Conservation (phyloP, 2,797 vertebrate species). For the Myiotriccus ornatus region DNA sequence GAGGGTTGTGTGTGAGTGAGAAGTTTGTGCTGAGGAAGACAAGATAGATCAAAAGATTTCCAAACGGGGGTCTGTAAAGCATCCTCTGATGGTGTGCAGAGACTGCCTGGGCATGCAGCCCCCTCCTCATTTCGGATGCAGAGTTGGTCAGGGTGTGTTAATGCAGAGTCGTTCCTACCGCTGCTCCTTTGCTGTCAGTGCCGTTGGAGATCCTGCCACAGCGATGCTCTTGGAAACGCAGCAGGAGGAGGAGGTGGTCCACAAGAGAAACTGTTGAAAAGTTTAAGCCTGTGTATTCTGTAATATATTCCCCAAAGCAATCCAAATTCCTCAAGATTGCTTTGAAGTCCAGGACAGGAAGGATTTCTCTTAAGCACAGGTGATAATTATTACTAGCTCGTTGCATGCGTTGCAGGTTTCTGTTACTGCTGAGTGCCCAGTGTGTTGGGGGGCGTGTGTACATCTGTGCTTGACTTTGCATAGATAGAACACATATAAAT, state of each 20-base stretch:
- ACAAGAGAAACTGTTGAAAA: background rate
- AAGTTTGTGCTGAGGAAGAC: background rate
- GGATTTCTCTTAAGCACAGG: background rate
- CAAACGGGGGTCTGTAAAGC: background rate
- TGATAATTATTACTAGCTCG: background rate
- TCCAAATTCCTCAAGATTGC: background rate
- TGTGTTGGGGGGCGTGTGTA: background rate
- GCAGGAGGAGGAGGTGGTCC: background rate
- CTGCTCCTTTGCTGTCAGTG: accelerated
- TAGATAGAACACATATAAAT: accelerated
- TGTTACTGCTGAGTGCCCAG: background rate
- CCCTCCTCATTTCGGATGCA: background rate
- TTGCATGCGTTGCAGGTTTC: background rate
- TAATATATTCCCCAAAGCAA: background rate
- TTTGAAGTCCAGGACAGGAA: slow-evolving; percentile 13
- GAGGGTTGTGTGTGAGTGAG: background rate
- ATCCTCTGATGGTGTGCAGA: background rate
- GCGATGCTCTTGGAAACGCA: background rate
- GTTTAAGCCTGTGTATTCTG: background rate
- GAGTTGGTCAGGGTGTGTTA: background rate
- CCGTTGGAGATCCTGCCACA: background rate
- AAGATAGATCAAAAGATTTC: background rate
- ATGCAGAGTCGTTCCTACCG: accelerated
- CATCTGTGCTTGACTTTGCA: background rate
- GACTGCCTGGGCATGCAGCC: background rate